Evolutionary conservation across 2,888 invertebrate species (phyloP).

Genomic region (Cordilura impudica): DNA sequence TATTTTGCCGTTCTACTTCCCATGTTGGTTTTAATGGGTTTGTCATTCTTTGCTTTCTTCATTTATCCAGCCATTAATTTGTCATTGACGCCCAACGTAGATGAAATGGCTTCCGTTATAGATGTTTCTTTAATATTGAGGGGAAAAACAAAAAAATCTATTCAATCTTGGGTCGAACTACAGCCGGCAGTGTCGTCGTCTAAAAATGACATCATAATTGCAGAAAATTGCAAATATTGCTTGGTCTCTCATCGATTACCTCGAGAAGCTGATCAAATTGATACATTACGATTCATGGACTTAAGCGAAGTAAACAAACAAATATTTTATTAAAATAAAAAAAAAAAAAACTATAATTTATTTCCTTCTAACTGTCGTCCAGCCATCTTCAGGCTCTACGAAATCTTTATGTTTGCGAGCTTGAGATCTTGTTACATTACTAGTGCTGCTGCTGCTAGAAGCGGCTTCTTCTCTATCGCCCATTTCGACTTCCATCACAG

Average conservation of each 20-base stretch:
- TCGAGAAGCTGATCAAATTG: conserved; percentile 66
- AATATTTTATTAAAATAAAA: conserved; percentile 62
- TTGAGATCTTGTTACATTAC: conserved; percentile 68
- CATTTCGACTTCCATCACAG: conserved; percentile 70
- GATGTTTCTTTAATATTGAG: conserved; percentile 63
- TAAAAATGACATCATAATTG: background rate
- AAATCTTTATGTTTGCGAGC: conserved; percentile 68
- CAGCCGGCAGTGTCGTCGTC: background rate
- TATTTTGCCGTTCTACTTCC: conserved; percentile 95
- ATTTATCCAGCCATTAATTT: conserved; percentile 91
- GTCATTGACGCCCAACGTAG: conserved; percentile 84
- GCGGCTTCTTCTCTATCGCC: conserved; percentile 1
- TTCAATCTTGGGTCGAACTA: conserved; percentile 44
- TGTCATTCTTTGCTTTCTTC: conserved; percentile 87
- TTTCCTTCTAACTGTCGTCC: conserved; percentile 82
- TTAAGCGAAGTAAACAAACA: conserved; percentile 71
- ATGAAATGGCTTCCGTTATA: conserved; percentile 82
- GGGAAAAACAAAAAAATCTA: conserved; percentile 11
- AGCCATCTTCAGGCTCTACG: conserved; percentile 81
- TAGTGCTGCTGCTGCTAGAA: background rate
- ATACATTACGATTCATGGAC: conserved; percentile 70
- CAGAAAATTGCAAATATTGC: conserved; percentile 66
- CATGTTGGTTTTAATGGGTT: conserved; percentile 85
- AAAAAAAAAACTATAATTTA: conserved; percentile 41
- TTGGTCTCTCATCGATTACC: conserved; percentile 63